Evolutionary conservation across 2,888 invertebrate genomes (phyloP).

Genomic region (Cinara cedri): DNA sequence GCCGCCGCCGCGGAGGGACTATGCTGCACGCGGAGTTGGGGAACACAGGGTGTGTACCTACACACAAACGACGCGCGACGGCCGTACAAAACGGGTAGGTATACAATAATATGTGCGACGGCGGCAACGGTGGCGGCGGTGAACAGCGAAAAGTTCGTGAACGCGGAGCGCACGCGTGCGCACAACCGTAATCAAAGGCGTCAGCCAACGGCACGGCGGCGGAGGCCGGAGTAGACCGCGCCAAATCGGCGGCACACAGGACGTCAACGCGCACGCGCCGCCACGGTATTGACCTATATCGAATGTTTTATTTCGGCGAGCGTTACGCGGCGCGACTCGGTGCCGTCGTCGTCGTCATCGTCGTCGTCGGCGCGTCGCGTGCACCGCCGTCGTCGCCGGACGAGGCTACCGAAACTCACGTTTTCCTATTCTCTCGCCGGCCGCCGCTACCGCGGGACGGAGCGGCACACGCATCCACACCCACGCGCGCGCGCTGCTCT

Average conservation of each 20-base stretch:
- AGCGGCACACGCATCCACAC: not conserved
- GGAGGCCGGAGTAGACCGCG: not conserved
- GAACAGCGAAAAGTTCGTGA: not conserved
- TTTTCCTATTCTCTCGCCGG: not conserved
- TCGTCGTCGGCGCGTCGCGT: not conserved
- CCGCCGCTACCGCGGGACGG: not conserved
- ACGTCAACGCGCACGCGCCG: conserved; percentile 45
- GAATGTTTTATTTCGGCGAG: conserved; percentile 55
- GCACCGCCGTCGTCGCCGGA: not conserved
- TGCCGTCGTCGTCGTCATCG: not conserved
- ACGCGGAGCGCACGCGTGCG: not conserved
- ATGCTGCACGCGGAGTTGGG: too few species aligned
- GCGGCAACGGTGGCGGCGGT: not conserved
- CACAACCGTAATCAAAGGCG: not conserved
- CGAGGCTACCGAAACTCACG: not conserved
- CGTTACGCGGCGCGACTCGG: conserved; percentile 42
- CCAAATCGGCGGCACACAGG: not conserved
- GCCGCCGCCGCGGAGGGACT: too few species aligned
- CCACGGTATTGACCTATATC: conserved; percentile 54
- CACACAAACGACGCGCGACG: not conserved
- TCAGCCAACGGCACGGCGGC: not conserved
- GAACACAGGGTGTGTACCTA: too few species aligned
- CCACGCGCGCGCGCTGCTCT: not conserved
- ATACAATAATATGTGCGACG: too few species aligned
- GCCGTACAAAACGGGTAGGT: not conserved